Evolutionary conservation across 2,113 vertebrate genomes (phyloP), one percentile per base, ranked within the genome.

Genomic region (Argyrosomus japonicus): DNA sequence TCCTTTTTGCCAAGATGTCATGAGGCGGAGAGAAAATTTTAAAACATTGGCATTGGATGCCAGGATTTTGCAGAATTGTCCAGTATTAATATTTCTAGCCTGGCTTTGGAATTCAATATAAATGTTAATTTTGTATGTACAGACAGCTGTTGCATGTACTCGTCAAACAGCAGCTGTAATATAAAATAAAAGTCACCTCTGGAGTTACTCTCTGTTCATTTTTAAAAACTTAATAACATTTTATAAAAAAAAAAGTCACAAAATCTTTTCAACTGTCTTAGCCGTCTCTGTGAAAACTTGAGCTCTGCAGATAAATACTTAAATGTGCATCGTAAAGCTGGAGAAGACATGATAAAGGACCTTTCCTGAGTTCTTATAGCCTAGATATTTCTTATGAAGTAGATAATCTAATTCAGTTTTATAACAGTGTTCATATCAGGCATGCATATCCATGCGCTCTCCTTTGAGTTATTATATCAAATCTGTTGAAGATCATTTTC

Each of bases 401-500:
- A 67, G 51, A 80, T 77, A 62, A 85, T 85, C 68, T 70, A 73
- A 85, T 86, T 81, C 58, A 47, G 48, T 81, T 69, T 71, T 62
- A 71, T 62, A 72, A 86, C 60, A 76, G 62, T 82, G 60, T 72
- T 73, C 64, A 63, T 75, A 86, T 81, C 71, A 71, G 64, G 40
- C 68, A 76, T 69, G 63, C 56, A 88, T 48, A 62, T 82, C 71
- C 58, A 58, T 48, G n/a, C 3, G 12, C 53, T 68, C 68, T 71
- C 63, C 50, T 91, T 84, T 75, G 68, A 86, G 50, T 81, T 83
- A 82, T 77, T 79, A 18, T 58, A 75, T 54, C 73, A 10, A 86
- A 91, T 87, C 56, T 71, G 81, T 61, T 76, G 81, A 68, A 87
- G 67, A 85, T 81, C 40, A 18, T 72, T 86, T 87, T 79, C 77